Evolutionary conservation across 92 coral and sea anemone species (phyloP).

Genomic region (Paramuricea clavata): DNA sequence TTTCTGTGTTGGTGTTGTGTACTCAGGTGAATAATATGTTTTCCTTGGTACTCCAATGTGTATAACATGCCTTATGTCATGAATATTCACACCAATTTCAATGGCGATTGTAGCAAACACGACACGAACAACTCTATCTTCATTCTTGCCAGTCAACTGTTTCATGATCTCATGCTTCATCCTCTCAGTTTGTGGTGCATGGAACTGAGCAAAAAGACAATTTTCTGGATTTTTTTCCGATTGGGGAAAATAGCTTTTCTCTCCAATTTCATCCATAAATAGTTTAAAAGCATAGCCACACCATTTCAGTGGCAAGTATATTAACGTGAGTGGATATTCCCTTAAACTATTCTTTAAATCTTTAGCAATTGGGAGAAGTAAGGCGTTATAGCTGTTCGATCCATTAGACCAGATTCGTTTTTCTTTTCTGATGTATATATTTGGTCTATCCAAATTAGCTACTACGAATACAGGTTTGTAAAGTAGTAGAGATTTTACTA

Average conservation of each 20-base stretch:
- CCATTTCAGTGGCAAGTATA: conserved; percentile 62
- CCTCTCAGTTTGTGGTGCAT: conserved; percentile 50
- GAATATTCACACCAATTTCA: conserved; percentile 68
- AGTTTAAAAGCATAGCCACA: no score
- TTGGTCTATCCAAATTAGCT: conserved; percentile 51
- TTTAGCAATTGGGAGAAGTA: conserved; percentile 50
- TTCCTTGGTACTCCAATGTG: conserved; percentile 60
- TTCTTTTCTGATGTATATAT: conserved; percentile 53
- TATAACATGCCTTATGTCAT: conserved; percentile 55
- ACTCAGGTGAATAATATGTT: conserved; percentile 23
- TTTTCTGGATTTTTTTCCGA: neutral
- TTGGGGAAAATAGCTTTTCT: conserved; percentile 24
- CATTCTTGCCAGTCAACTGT: conserved; percentile 39
- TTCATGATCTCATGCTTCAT: conserved; percentile 70
- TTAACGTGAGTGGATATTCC: conserved; percentile 60
- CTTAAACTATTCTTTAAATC: conserved; percentile 38
- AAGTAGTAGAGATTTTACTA: conserved; percentile 1
- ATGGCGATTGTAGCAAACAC: conserved; percentile 75
- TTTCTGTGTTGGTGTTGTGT: no score
- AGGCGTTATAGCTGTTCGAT: conserved; percentile 35
- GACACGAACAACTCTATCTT: conserved; percentile 46
- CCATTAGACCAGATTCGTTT: conserved; percentile 50
- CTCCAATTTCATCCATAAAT: conserved; percentile 11
- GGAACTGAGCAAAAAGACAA: conserved; percentile 49
- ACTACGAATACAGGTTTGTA: conserved; percentile 28